Base-by-base conservation (phyloP, 2,888 invertebrate genomes). In the Tachystola acroxantha region DNA sequence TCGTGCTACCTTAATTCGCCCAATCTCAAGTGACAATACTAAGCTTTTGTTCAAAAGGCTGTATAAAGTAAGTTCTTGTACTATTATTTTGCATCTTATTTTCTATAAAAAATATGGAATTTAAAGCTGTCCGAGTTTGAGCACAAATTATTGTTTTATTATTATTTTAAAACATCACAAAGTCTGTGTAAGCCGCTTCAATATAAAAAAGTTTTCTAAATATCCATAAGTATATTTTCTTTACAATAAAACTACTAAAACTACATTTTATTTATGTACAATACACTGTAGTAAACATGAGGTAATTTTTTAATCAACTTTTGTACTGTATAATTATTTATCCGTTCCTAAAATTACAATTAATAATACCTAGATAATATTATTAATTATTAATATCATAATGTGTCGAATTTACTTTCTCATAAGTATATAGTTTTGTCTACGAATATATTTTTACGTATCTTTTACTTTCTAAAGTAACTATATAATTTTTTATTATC, bases 271-370 rank as follows among this genome's bases (percentile, higher is more conserved):
- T 81, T 79, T 79, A 65, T n/a, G n/a, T 79, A 84, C 75, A 82
- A 73, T 82, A 82, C 80, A 70, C 78, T 81, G 82, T 79, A 59
- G 53, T 48, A 55, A 29, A 22, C 7, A 57, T 85, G 85, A 85
- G 84, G 85, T 84, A 85, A 52, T 56, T 64, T 57, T 61, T 45
- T 48, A 53, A 48, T 50, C 53, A 42, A 46, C 51, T 54, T 57
- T 67, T 68, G 67, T 68, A 68, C 67, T 68, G 60, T 46, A 39
- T 46, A 45, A 41, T 42, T 45, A 37, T 48, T 27, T 38, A 31
- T 42, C 32, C 4, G 1, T 35, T 34, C 40, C 33, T 40, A 27
- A 7, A 24, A 25, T 9, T 25, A 20, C 20, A 9, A 24, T 43
- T 20, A 19, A 7, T 32, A 32, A 32, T 22, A 32, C 22, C 12